Base-by-base conservation (phyloP, 2,888 invertebrate species). In the Crepidodera aurea region DNA sequence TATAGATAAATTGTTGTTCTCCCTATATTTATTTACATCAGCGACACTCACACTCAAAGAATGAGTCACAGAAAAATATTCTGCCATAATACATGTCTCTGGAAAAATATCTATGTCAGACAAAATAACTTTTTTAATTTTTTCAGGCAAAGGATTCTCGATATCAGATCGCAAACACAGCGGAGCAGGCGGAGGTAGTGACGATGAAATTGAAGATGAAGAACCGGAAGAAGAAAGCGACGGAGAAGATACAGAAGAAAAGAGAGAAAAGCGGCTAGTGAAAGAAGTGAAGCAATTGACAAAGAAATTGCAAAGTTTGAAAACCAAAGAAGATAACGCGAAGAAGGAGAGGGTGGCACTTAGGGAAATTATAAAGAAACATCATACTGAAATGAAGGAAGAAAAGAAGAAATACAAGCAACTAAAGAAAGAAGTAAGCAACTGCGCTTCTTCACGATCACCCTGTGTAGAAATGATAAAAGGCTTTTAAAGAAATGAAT, bases 381-480 rank as follows among this genome's bases (percentile, higher is more conserved):
- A 92, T 78, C 92, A 93, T 72, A 85, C 86, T 6, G 85, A 89
- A 54, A 85, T 93, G 55, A 90, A 88, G 72, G 90, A 90, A 37
- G 94, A 93, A 73, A 92, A 91, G 75, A 89, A 89, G 74, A 92
- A 92, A 80, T 93, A 90, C 81, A 92, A 90, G 76, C 87, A 88
- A 70, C 80, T 94, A 39, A 92, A 94, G 78, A 92, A 92, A 69
- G 94, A 94, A 82, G 93, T 93, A 64, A 69, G 16, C 3, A 22
- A n/a, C n/a, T n/a, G n/a, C n/a, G n/a, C n/a, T n/a, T n/a, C n/a
- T n/a, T n/a, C n/a, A n/a, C n/a, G n/a, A n/a, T n/a, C n/a, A n/a
- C n/a, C n/a, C n/a, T n/a, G n/a, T n/a, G n/a, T n/a, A n/a, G n/a
- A n/a, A n/a, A n/a, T n/a, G n/a, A n/a, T n/a, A n/a, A n/a, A n/a